Evolutionary conservation across 1,140 invertebrate genomes (phyloP), one percentile per base, ranked within the genome.

Genomic region (Caenorhabditis briggsae): DNA sequence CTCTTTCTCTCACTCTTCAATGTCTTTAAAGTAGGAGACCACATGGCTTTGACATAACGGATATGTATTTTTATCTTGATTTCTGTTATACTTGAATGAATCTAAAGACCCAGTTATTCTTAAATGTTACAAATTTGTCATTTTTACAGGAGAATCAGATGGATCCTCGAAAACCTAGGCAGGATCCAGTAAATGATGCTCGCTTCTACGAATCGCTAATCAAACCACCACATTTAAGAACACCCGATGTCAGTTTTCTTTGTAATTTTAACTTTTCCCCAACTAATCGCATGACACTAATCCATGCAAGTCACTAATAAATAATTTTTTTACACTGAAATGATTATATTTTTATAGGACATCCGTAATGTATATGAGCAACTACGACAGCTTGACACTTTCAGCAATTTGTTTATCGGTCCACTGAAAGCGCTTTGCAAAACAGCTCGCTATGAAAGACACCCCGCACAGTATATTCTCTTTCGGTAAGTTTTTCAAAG

Each of bases 151-250:
- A 20, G 18, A 61, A 83, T 41, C 53, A 65, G 20, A 59, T 64
- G 59, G 56, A 84, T 43, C 56, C 56, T 65, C 20, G 59, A 23
- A 84, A 84, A 58, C 82, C 82, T 48, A 46, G 85, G 41, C 56
- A 89, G 88, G 88, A 88, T 82, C 74, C 88, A 41, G 84, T 88
- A 82, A 88, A 88, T 82, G 86, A 88, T 84, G 86, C 86, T 64
- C 86, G 88, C 16, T 88, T 88, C 65, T 88, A 88, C 58, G 88
- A 88, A 61, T 84, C 88, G 3, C 83, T 88, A 43, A 87, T 88
- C 82, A 88, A 87, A 64, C 59, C 64, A 41, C 88, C 88, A 11
- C 83, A 88, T 82, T 74, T 78, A 41, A 65, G 88, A 33, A 88
- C 82, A 12, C 55, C 83, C 2, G 86, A 88, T 50, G 88, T 88